phyloP scores from a whole-genome alignment of 92 coral and sea anemone species.

The Epizoanthus ramosus region DNA sequence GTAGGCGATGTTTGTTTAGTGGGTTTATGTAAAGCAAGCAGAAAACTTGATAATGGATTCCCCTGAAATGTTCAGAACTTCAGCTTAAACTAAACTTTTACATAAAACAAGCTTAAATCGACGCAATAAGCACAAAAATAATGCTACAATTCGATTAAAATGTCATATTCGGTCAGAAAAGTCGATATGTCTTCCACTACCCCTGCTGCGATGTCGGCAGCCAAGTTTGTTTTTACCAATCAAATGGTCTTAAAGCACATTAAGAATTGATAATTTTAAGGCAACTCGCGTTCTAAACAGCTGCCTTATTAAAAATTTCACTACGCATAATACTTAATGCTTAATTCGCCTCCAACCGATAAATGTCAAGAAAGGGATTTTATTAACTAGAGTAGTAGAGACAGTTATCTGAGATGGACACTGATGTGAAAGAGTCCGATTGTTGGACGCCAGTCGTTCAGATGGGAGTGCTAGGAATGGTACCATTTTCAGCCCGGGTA shows the following conservation, averaged over 20 bases:
- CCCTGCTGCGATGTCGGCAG: not conserved
- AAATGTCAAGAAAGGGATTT: constrained; percentile 1
- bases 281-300: not conserved
- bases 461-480: constrained; percentile 80
- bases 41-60: not conserved
- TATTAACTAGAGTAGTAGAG: not conserved
- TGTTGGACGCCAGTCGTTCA: constrained; percentile 80
- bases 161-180: too few species aligned
- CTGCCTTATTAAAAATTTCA: constrained; percentile 22
- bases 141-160: not conserved
- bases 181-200: not conserved
- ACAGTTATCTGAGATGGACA: too few species aligned
- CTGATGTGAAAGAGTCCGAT: not conserved
- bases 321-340: constrained; percentile 5
- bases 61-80: not conserved
- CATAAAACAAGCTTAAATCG: not conserved
- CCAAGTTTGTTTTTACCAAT: constrained; percentile 29
- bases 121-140: not conserved
- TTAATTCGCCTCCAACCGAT: constrained; percentile 6
- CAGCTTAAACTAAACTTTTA: not conserved
- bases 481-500: constrained; percentile 67
- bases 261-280: constrained; percentile 37
- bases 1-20: constrained; percentile 14
- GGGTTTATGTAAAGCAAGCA: constrained; percentile 15
- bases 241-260: constrained; percentile 33